phyloP scores from a whole-genome alignment of 1,140 invertebrate genomes.

The Fopius arisanus region DNA sequence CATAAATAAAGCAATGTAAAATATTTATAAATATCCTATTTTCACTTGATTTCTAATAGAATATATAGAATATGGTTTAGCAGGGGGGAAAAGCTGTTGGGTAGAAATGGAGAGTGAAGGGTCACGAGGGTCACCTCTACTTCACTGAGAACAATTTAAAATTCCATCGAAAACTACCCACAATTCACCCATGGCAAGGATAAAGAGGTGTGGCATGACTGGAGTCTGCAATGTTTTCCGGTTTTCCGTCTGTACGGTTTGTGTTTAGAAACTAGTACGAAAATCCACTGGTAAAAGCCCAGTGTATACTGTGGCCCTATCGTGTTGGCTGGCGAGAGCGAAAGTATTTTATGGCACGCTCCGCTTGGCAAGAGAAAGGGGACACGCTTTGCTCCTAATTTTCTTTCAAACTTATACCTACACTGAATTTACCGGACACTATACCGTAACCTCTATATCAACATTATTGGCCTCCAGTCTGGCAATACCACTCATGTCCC shows the following conservation, averaged over 20 bases:
- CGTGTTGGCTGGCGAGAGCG: conserved; percentile 51
- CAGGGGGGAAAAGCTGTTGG: no score
- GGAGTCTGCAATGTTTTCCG: conserved; percentile 29
- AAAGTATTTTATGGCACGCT: conserved; percentile 66
- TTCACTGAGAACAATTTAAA: background rate
- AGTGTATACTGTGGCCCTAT: background rate
- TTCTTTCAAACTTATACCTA: conserved; percentile 50
- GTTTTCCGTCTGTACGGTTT: conserved; percentile 23
- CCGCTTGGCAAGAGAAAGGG: conserved; percentile 66
- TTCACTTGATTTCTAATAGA: no score
- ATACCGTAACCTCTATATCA: background rate
- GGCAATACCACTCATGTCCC: background rate
- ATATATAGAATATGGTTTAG: no score
- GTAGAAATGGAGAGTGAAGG: background rate
- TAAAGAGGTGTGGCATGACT: conserved; percentile 11
- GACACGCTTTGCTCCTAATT: conserved; percentile 66
- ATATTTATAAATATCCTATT: no score
- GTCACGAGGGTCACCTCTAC: background rate
- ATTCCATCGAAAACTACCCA: background rate
- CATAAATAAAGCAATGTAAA: no score
- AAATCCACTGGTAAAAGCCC: background rate
- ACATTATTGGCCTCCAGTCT: background rate
- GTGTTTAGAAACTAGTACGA: background rate
- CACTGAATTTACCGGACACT: background rate
- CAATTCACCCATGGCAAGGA: background rate